phyloP scores from a whole-genome alignment of 2,888 invertebrate genomes.

The Gnatocerus cornutus region DNA sequence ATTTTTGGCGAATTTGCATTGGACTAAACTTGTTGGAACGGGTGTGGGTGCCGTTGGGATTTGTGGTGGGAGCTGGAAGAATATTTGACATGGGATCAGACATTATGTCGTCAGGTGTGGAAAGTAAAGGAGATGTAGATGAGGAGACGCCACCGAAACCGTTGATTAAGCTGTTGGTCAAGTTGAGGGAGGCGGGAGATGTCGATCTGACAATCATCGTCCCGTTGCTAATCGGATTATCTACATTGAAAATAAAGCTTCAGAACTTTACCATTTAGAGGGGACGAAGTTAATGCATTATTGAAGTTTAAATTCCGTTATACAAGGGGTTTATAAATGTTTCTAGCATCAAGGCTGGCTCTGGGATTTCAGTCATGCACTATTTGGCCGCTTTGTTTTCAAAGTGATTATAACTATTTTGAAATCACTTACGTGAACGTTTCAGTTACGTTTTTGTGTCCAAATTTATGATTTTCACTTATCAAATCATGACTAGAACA shows the following conservation, averaged over 20 bases:
- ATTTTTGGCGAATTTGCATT: constrained; percentile 93
- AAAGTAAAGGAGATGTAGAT: constrained; percentile 77
- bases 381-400: too few species aligned
- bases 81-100: constrained; percentile 73
- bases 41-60: constrained; percentile 53
- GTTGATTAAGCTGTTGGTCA: constrained; percentile 71
- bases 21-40: constrained; percentile 84
- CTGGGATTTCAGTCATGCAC: too few species aligned
- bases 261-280: constrained; percentile 2
- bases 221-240: constrained; percentile 65
- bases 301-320: too few species aligned
- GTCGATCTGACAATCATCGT: constrained; percentile 75
- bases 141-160: constrained; percentile 76
- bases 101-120: constrained; percentile 71
- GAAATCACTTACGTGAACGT: too few species aligned
- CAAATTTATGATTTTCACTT: too few species aligned
- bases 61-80: constrained; percentile 73
- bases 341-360: too few species aligned
- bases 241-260: constrained; percentile 30
- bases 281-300: too few species aligned
- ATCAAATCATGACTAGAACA: too few species aligned
- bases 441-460: too few species aligned
- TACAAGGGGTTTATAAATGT: too few species aligned
- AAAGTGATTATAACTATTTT: too few species aligned
- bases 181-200: constrained; percentile 76